Percentiles rank a stretch among this genome's conserved stretches.
phyloP scores from a whole-genome alignment of 2,113 vertebrate genomes.

The Cheilinus undulatus region DNA sequence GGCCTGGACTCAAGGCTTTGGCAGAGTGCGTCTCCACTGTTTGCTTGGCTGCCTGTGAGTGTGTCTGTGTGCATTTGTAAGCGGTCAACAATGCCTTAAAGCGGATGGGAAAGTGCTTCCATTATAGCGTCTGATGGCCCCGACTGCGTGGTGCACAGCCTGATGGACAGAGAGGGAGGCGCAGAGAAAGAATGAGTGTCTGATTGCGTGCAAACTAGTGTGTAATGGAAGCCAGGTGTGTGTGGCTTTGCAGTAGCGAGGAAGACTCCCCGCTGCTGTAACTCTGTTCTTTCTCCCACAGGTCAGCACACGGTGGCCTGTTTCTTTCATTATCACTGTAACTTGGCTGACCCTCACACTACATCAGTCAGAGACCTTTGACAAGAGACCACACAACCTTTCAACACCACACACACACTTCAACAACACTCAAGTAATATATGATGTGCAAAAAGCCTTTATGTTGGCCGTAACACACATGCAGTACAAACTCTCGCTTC shows the following conservation, averaged over 20 bases:
- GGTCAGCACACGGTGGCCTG: slow-evolving; percentile 55
- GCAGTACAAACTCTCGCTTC: not conserved
- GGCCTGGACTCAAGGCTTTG: slow-evolving; percentile 26
- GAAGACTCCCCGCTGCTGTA: slow-evolving; percentile 61
- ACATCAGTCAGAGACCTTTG: slow-evolving; percentile 58
- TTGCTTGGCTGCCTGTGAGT: slow-evolving; percentile 6
- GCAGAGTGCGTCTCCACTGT: slow-evolving; percentile 3
- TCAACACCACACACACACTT: slow-evolving; percentile 49
- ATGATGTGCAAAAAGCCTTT: not conserved
- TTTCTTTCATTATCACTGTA: slow-evolving; percentile 60
- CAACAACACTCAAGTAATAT: not conserved
- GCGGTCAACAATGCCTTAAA: slow-evolving; percentile 68
- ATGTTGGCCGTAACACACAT: not conserved
- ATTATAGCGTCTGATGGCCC: slow-evolving; percentile 60
- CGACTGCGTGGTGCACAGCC: slow-evolving; percentile 23
- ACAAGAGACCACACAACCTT: slow-evolving; percentile 56
- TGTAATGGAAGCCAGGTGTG: slow-evolving; percentile 71
- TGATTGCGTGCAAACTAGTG: slow-evolving; percentile 44
- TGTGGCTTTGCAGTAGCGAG: slow-evolving; percentile 52
- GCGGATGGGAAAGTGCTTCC: slow-evolving; percentile 66
- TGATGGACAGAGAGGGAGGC: slow-evolving; percentile 34
- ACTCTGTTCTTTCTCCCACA: slow-evolving; percentile 58
- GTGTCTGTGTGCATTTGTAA: slow-evolving; percentile 42
- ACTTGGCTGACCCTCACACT: slow-evolving; percentile 56
- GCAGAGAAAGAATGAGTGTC: not conserved